phyloP scores from a whole-genome alignment of 1,140 invertebrate genomes.

The Akabosia matsudoensis region DNA sequence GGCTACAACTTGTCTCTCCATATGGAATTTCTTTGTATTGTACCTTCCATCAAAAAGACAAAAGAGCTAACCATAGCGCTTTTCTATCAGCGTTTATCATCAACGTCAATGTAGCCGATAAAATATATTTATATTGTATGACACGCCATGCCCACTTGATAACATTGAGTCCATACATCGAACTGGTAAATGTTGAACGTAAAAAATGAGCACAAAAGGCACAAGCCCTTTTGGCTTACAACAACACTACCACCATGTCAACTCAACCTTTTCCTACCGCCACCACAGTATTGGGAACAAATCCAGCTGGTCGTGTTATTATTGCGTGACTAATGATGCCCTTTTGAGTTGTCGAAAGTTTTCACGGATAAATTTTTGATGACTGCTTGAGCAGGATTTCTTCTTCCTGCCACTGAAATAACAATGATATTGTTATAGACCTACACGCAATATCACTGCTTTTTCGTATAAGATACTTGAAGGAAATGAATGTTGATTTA shows the following conservation, averaged over 20 bases:
- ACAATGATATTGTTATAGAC: no score
- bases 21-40: not conserved
- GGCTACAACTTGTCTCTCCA: not conserved
- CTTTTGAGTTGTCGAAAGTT: slow-evolving; percentile 36
- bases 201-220: not conserved
- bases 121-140: not conserved
- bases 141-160: not conserved
- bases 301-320: slow-evolving; percentile 37
- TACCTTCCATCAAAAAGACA: not conserved
- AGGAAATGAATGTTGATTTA: slow-evolving; percentile 13
- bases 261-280: not conserved
- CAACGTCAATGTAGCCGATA: not conserved
- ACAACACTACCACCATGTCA: not conserved
- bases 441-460: no score
- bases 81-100: not conserved
- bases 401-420: not conserved
- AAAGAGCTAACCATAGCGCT: no score
- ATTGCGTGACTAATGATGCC: slow-evolving; percentile 42
- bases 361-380: slow-evolving; percentile 38
- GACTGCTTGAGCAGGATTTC: slow-evolving; percentile 24
- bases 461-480: no score
- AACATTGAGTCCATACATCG: no score
- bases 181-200: not conserved
- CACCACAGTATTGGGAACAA: slow-evolving; percentile 13
- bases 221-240: slow-evolving; percentile 17